Evolutionary conservation across 1,140 invertebrate species (phyloP).

Genomic region (Plodia interpunctella): DNA sequence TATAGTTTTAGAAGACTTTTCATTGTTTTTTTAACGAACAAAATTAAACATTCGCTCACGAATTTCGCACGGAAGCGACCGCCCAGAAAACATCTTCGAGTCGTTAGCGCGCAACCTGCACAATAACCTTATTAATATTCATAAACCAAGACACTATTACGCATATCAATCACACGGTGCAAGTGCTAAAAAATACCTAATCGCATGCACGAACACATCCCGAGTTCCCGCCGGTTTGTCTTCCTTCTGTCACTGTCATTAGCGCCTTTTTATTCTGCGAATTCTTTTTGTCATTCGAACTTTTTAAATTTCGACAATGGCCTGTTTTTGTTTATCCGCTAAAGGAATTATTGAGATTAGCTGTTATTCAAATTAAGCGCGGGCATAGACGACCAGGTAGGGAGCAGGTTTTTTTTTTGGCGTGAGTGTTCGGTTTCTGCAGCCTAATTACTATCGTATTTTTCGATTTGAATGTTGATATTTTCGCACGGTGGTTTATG

Average conservation of each 20-base stretch:
- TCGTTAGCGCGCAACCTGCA: conserved; percentile 42
- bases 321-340: conserved; percentile 58
- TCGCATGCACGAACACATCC: conserved; percentile 44
- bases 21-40: conserved; percentile 22
- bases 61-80: conserved; percentile 47
- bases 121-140: conserved; percentile 48
- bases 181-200: conserved; percentile 47
- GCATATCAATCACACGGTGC: conserved; percentile 55
- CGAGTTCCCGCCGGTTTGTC: conserved; percentile 30
- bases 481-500: conserved; percentile 42
- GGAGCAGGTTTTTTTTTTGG: conserved; percentile 24
- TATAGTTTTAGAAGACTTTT: neutral
- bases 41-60: conserved; percentile 26
- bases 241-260: conserved; percentile 33
- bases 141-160: conserved; percentile 44
- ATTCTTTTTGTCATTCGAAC: conserved; percentile 23
- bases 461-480: conserved; percentile 24
- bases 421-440: conserved; percentile 11
- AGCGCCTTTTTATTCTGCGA: conserved; percentile 12
- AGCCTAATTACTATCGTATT: conserved; percentile 52
- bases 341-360: conserved; percentile 33
- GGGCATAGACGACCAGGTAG: conserved; percentile 24
- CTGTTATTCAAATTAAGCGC: conserved; percentile 31
- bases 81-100: conserved; percentile 30
- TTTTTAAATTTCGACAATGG: conserved; percentile 43